Evolutionary conservation across 2,797 vertebrate genomes (phyloP).

Genomic region (Melanotaenia boesemani): DNA sequence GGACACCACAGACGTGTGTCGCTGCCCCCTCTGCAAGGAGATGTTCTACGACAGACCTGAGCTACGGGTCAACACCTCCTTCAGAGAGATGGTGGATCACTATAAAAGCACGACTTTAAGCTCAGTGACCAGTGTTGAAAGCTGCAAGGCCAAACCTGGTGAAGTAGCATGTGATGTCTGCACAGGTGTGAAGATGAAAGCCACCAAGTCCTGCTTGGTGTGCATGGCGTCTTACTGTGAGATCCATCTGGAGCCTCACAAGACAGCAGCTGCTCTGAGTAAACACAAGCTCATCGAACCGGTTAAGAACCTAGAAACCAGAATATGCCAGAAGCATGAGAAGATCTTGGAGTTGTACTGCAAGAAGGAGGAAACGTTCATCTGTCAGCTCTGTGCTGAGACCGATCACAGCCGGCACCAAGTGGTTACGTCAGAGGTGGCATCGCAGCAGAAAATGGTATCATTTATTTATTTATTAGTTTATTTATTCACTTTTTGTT

Average conservation of each 20-base stretch:
- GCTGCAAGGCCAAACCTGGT: background rate
- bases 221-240: constrained; percentile 15
- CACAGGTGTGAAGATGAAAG: background rate
- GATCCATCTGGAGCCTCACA: constrained; percentile 20
- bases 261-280: constrained; percentile 7
- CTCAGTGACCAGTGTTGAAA: background rate
- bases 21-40: constrained; percentile 39
- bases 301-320: constrained; percentile 1
- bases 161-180: constrained; percentile 41
- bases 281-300: constrained; percentile 19
- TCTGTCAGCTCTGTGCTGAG: constrained; percentile 17
- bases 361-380: background rate
- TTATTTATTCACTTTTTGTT: background rate
- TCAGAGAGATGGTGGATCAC: constrained; percentile 19
- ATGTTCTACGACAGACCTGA: constrained; percentile 18
- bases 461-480: background rate
- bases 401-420: constrained; percentile 16
- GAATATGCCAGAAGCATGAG: constrained; percentile 7
- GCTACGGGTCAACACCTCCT: constrained; percentile 25
- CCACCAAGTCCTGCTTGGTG: constrained; percentile 11
- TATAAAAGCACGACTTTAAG: constrained; percentile 6
- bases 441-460: constrained; percentile 5
- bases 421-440: constrained; percentile 14
- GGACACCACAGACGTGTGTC: constrained; percentile 8
- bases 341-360: constrained; percentile 17